Evolutionary conservation across 2,113 vertebrate species (phyloP).

Genomic region (Forbesichthys papilliferus): DNA sequence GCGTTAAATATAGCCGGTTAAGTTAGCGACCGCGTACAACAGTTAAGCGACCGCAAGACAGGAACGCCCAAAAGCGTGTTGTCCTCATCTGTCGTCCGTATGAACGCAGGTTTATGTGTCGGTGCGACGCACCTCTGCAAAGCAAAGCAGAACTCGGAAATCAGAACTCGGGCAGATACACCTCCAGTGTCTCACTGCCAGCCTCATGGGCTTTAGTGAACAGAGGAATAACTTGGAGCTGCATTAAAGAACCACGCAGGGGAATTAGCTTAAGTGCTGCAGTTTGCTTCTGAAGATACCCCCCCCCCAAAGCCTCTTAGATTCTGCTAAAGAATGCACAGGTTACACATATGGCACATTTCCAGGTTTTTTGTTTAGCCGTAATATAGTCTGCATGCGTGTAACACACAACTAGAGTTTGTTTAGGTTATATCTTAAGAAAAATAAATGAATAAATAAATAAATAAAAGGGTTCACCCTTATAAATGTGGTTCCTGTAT

Average conservation of each 20-base stretch:
- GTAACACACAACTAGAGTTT: not conserved
- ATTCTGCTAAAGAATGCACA: too few relatives aligned
- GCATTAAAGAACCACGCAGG: constrained; percentile 30
- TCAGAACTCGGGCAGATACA: constrained; percentile 28
- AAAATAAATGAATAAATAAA: constrained; percentile 1
- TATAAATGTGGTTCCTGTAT: constrained; percentile 21
- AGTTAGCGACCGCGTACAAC: too few relatives aligned
- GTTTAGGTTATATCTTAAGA: constrained; percentile 2
- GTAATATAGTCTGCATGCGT: constrained; percentile 18
- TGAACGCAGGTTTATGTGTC: not conserved
- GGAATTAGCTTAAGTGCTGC: constrained; percentile 27
- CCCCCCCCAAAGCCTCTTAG: not conserved
- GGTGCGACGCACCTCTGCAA: constrained; percentile 3
- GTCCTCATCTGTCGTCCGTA: too few relatives aligned
- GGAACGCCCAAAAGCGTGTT: too few relatives aligned
- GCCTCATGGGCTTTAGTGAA: constrained; percentile 50
- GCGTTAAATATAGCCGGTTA: too few relatives aligned
- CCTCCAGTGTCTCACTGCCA: constrained; percentile 17
- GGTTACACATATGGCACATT: too few relatives aligned
- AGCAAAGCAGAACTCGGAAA: constrained; percentile 23
- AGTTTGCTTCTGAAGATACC: constrained; percentile 1
- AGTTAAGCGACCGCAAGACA: too few relatives aligned
- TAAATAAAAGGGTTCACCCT: constrained; percentile 25
- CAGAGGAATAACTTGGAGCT: constrained; percentile 19
- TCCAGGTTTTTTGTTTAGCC: too few relatives aligned